Evolutionary conservation across 2,888 invertebrate species (phyloP).

Genomic region (Diarsia dahlii): DNA sequence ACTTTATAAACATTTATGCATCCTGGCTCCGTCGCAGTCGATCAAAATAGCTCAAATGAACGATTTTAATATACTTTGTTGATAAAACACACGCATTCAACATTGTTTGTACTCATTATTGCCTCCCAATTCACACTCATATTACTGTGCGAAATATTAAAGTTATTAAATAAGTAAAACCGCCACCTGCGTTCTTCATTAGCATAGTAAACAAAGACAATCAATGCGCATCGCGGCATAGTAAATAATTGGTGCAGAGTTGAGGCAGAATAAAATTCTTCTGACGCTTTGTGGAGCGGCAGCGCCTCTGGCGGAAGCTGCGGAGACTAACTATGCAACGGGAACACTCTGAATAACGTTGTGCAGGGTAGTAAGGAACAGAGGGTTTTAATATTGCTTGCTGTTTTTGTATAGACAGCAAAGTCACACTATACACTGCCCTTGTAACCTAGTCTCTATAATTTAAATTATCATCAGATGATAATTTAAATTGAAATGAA

Average conservation of each 20-base stretch:
- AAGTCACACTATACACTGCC: no score
- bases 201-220: slow-evolving; percentile 61
- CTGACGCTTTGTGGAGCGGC: slow-evolving; percentile 68
- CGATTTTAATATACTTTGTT: neutral
- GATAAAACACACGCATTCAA: neutral
- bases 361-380: slow-evolving; percentile 66
- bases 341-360: slow-evolving; percentile 76
- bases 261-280: slow-evolving; percentile 75
- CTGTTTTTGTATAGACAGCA: no score
- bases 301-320: slow-evolving; percentile 72
- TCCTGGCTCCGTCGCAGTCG: no score
- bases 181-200: slow-evolving; percentile 44
- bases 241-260: slow-evolving; percentile 63
- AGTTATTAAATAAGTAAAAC: slow-evolving; percentile 12
- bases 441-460: no score
- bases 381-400: slow-evolving; percentile 54
- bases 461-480: no score
- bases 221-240: slow-evolving; percentile 61
- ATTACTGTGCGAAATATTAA: neutral
- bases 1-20: no score
- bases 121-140: neutral
- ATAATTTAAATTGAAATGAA: no score
- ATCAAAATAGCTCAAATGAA: neutral
- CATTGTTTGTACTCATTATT: neutral
- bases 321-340: slow-evolving; percentile 78